Evolutionary conservation across 1,140 invertebrate species (phyloP), one percentile per base, ranked within the genome.

Genomic region (Ctenoplectra terminalis): DNA sequence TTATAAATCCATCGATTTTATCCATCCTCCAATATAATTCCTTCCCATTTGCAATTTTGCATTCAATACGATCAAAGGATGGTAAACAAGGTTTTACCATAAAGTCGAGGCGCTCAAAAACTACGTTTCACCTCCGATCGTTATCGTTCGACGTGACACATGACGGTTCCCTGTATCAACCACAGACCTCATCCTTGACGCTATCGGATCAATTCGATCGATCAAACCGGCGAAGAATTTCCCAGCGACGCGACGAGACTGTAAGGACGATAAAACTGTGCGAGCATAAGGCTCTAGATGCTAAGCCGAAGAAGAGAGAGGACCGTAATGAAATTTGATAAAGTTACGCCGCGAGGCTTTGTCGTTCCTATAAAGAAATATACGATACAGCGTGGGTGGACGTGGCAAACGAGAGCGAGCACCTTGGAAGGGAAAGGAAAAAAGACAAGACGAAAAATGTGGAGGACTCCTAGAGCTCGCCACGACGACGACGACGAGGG

Each of bases 261-360:
- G 54, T 58, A 70, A 83, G 46, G 64, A 78, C 80, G 60, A 79
- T 83, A 75, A 83, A 83, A 40, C 46, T 48, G 11, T 56, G 23
- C 48, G 31, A 50, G 56, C 63, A 37, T 13, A 9, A 20, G 48
- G 26, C 23, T n/a, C 29, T 5, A 29, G n/a, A 43, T 17, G 23
- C 26, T 40, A 34, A 1, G 26, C 17, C 46, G n/a, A 8, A 50
- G 50, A 63, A 20, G 37, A 52, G 20, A 23, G 13, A 26, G 43
- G 73, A 76, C 66, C 67, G 40, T 81, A 85, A 87, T 83, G 84
- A 89, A 89, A 83, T 88, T 89, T 88, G 78, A 85, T 85, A 83
- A 89, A 87, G 83, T 87, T 83, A 81, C 67, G 75, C 73, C 80
- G 54, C 69, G 43, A 64, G 48, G 84, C 81, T 75, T 74, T 54